Percentiles rank a stretch among this genome's conserved stretches.
These are phyloP conservation scores for Abrostola tripartita DNA, from an alignment of 2,888 invertebrate genomes.

Conservation along the genomic window DNA sequence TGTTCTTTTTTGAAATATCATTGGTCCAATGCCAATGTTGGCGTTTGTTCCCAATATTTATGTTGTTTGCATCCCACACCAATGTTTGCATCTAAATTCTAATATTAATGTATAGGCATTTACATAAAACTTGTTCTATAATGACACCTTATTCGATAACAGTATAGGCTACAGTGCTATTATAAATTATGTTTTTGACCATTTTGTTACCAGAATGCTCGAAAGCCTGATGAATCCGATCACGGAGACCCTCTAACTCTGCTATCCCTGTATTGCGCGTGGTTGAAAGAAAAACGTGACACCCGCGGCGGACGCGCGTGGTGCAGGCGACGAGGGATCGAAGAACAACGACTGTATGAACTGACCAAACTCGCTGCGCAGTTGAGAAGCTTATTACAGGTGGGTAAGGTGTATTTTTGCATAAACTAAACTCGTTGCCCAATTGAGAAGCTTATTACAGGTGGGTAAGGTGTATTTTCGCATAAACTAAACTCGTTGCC, in stretches of 20 bases:
- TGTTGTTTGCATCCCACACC: too few relatives aligned
- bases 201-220: conserved; percentile 87
- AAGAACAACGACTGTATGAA: conserved; percentile 99
- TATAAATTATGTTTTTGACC: neutral
- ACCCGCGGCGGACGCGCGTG: conserved; percentile 90
- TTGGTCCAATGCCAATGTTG: too few relatives aligned
- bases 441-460: conserved; percentile 20
- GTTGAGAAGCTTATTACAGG: conserved; percentile 94
- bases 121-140: too few relatives aligned
- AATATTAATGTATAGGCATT: too few relatives aligned
- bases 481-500: neutral
- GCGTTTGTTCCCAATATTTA: too few relatives aligned
- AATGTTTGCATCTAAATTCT: too few relatives aligned
- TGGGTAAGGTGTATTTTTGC: conserved; percentile 56
- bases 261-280: conserved; percentile 95
- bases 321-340: conserved; percentile 96
- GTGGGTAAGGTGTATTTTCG: conserved; percentile 8
- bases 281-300: conserved; percentile 94
- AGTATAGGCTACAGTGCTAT: neutral
- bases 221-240: conserved; percentile 95
- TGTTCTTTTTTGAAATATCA: too few relatives aligned
- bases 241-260: conserved; percentile 98
- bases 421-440: neutral
- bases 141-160: too few relatives aligned
- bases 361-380: conserved; percentile 97